A percentile compares a stretch with the other conserved stretches of the same genome.
Conservation (phyloP, 2,113 vertebrate species). For the Peromyscus leucopus region DNA sequence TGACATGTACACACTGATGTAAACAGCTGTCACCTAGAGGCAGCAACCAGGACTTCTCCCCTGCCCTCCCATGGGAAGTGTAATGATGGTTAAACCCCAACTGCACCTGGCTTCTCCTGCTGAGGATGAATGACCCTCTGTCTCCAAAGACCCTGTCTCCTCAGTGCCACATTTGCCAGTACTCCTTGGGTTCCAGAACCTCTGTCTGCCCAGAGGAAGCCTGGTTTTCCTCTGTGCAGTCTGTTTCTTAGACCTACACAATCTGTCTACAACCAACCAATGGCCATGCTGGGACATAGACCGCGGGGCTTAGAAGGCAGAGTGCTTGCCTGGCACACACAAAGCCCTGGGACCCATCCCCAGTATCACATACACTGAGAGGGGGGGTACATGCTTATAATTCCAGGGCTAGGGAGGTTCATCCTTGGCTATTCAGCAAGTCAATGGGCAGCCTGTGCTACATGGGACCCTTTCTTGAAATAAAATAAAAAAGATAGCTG, state of each 20-base stretch:
- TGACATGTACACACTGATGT: not conserved
- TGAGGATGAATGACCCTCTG: not conserved
- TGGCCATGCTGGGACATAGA: not conserved
- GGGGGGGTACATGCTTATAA: not conserved
- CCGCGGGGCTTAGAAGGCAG: not conserved
- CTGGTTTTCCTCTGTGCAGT: not conserved
- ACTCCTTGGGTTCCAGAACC: not conserved
- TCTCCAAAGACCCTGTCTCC: not conserved
- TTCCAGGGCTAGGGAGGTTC: not conserved
- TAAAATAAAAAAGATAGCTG: not conserved
- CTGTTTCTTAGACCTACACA: not conserved
- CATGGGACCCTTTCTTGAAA: not conserved
- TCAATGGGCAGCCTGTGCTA: not conserved
- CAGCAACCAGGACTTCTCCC: not conserved
- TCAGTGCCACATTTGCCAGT: not conserved
- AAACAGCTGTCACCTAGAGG: not conserved
- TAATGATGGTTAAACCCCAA: not conserved
- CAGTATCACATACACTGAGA: not conserved
- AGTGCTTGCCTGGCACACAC: not conserved
- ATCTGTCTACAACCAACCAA: not conserved
- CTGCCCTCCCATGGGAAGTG: not conserved
- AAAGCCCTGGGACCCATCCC: not conserved
- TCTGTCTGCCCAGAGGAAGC: not conserved
- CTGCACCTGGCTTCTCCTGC: not conserved
- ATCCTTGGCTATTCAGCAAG: not conserved